Conservation (phyloP, 2,797 vertebrate species). For the Australoheros facetus region DNA sequence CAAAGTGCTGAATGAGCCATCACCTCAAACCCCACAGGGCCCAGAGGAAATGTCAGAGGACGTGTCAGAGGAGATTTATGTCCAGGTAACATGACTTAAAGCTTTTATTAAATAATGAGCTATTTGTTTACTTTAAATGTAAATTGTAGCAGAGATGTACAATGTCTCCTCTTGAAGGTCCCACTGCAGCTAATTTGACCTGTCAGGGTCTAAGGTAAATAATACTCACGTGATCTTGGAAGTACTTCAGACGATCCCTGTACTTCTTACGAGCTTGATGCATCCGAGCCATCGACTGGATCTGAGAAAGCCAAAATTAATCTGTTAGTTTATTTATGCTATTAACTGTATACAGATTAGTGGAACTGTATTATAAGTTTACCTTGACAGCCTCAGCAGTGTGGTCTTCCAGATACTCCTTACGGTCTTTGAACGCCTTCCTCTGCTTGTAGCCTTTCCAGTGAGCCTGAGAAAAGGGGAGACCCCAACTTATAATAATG, state of each 20-base stretch:
- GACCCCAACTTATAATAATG: background rate
- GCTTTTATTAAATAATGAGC: conserved; percentile 30
- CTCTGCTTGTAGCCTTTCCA: conserved; percentile 94
- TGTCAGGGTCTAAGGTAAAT: background rate
- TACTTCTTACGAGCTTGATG: conserved; percentile 94
- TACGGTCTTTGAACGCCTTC: conserved; percentile 86
- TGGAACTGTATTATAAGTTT: background rate
- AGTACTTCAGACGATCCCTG: conserved; percentile 91
- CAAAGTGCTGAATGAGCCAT: conserved; percentile 37
- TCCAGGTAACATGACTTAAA: conserved; percentile 15
- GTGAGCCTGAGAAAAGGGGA: conserved; percentile 82
- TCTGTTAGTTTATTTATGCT: background rate
- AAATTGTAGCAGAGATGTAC: conserved; percentile 7
- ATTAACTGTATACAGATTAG: fast-evolving
- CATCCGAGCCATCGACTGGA: conserved; percentile 95
- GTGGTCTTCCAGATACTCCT: conserved; percentile 87
- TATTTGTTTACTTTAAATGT: background rate
- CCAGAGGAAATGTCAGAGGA: conserved; percentile 19
- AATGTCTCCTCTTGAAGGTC: background rate
- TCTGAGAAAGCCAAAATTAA: conserved; percentile 72
- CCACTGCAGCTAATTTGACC: background rate
- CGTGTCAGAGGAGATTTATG: conserved; percentile 34
- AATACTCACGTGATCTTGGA: conserved; percentile 90
- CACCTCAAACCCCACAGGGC: conserved; percentile 12
- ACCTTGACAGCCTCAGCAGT: conserved; percentile 92